Evolutionary conservation across 1,140 invertebrate genomes (phyloP), one percentile per base, ranked within the genome.

Genomic region (Diabrotica virgifera): DNA sequence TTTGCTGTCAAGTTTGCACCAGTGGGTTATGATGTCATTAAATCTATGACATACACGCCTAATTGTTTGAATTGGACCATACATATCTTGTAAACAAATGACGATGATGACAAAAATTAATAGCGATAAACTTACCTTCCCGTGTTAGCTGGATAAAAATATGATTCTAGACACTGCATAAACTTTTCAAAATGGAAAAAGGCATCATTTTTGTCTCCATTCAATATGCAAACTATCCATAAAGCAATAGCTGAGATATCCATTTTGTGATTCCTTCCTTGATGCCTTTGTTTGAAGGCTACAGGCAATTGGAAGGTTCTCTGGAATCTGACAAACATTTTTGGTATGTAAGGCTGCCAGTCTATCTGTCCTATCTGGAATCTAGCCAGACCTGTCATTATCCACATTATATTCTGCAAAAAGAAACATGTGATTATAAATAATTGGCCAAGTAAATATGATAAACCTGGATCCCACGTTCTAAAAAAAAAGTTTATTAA

Each of bases 111-210:
- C 13, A 55, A 55, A 55, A 10, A 14, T 5, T 55, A 3, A 58
- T 35, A 9, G 9, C 5, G 13, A 8, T 24, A 51, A 52, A 60
- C 37, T 46, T 70, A 74, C 74, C 71, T 63, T 54, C 95, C 94
- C 63, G 81, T 77, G 78, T 97, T 97, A 0, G 94, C 94, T 58
- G 93, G 92, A 81, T 97, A 91, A 73, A 90, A 89, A 80, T 94
- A 97, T 7, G 92, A 94, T 77, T 95, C 91, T 3, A 96, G 80
- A 0, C 91, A 87, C 70, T 89, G 89, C 70, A 97, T 87, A 74
- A 97, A 88, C 66, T 90, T 89, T 59, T 88, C 85, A 35, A 97
- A 80, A 77, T 95, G 87, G 50, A 85, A 84, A 74, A 94, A 87
- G 6, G 88, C 85, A 72, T 83, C 82, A 52, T 83, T 80, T 40